Conservation (phyloP, 2,113 vertebrate species). For the Oncorhynchus clarkii region DNA sequence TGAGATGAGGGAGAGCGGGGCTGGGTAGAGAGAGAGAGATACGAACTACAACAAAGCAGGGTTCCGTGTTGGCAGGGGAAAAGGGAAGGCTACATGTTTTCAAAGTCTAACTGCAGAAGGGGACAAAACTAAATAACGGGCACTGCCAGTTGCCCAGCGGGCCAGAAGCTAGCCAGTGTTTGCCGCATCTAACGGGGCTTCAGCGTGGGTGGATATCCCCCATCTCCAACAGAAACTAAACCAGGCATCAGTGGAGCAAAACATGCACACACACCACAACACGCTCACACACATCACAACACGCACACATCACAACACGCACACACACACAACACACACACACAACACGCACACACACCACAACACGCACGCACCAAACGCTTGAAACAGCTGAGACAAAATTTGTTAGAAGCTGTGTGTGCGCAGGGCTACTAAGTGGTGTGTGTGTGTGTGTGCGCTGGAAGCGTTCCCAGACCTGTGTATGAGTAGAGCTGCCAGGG, state of each 20-base stretch:
- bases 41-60: constrained; percentile 19
- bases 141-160: not conserved
- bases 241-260: not conserved
- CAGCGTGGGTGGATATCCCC: not conserved
- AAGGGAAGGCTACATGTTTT: constrained; percentile 16
- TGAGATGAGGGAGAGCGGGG: not conserved
- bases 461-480: not conserved
- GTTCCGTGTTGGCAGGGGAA: constrained; percentile 17
- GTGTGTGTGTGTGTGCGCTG: constrained; percentile 1
- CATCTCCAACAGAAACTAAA: not conserved
- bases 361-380: not conserved
- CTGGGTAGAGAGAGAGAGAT: not conserved
- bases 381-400: not conserved
- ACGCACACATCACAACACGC: no score
- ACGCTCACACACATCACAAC: no score
- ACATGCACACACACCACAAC: not conserved
- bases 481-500: constrained; percentile 33
- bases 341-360: no score
- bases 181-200: not conserved
- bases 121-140: constrained; percentile 10
- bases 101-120: constrained; percentile 11
- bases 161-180: not conserved
- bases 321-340: no score
- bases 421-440: constrained; percentile 6
- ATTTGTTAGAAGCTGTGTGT: not conserved